Base-by-base conservation (phyloP, 2,888 invertebrate species). In the Drosophila tanythrix region DNA sequence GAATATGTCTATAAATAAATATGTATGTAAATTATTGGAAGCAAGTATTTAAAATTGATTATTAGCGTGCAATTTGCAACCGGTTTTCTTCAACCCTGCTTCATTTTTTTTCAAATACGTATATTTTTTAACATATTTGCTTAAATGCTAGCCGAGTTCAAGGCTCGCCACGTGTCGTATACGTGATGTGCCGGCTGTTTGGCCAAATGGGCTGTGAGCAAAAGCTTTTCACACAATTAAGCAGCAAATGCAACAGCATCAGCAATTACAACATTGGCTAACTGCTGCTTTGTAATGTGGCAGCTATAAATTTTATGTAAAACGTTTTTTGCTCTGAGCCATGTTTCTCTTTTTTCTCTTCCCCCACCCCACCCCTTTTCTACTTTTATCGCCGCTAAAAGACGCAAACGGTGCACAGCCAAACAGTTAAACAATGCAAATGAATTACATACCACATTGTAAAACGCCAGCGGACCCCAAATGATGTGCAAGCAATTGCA, bases 241-340 rank as follows among this genome's bases (percentile, higher is more conserved):
- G 74, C 86, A 73, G 71, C 78, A 74, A 71, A 40, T 63, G 50
- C 65, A 60, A 31, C 59, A 35, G 29, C 46, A 60, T 21, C 62
- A 63, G 52, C 59, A 70, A 51, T 67, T 67, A 36, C 60, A 70
- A 52, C 83, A 90, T 81, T 89, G 78, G 76, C 89, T 81, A 90
- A 31, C 40, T 57, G 77, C 90, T 88, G 74, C 81, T 73, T 81
- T 79, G 89, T 87, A 87, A 90, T 87, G 89, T 90, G 87, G 89
- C 87, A 90, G 90, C 90, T 76, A 87, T 90, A 87, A 88, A 89
- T 87, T 90, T 79, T 86, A 90, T 90, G 84, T 89, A 87, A 87
- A 87, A 89, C 90, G 81, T 79, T 74, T 74, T 82, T 81, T 81
- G 74, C 73, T 82, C 68, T 69, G 57, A 76, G 71, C 70, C 52